Base-by-base conservation (phyloP, 1,140 invertebrate genomes). In the Papilio helenus region DNA sequence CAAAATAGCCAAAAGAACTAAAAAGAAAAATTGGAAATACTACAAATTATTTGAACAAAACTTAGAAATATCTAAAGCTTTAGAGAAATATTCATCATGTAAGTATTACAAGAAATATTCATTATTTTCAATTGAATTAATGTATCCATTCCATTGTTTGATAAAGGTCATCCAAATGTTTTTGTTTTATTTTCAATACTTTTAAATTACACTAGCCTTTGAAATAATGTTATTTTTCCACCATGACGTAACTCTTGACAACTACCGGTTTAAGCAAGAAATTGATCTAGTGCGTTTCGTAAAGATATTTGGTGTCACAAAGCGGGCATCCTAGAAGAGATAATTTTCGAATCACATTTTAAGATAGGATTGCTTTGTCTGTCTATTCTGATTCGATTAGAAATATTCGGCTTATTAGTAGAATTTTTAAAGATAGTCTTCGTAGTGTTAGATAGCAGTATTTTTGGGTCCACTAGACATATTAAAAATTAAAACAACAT, bases 41-140 rank as follows among this genome's bases (percentile, higher is more conserved):
- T 93, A 89, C 49, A 90, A 89, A 84, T 78, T 92, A 76, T 94
- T 94, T 90, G 91, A 94, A 65, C 92, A 94, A 82, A 86, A 91
- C 81, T 94, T 84, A 88, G 88, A 89, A 14, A 92, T 90, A 86
- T 86, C 83, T n/a, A 86, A 88, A 83, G 83, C 90, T 42, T 86
- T 93, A 78, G 92, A 92, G 79, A 94, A 94, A 88, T 94, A 90
- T 92, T 88, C 89, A 82, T 92, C 90, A 83, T 94, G 92, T 94
- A 88, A 93, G 92, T 92, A 81, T 79, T 78, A 49, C 61, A 44
- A 39, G 65, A 29, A 29, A 65, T 29, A 3, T 14, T 65, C 8
- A 26, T 12, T 14, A 65, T 10, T 7, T 58, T 20, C 4, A 8
- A 7, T 9, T 1, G 4, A 2, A 61, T 61, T 12, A 26, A 61